These are phyloP conservation scores for Coleophora flavipennella DNA, from an alignment of 2,888 invertebrate genomes.

Conservation along the genomic window DNA sequence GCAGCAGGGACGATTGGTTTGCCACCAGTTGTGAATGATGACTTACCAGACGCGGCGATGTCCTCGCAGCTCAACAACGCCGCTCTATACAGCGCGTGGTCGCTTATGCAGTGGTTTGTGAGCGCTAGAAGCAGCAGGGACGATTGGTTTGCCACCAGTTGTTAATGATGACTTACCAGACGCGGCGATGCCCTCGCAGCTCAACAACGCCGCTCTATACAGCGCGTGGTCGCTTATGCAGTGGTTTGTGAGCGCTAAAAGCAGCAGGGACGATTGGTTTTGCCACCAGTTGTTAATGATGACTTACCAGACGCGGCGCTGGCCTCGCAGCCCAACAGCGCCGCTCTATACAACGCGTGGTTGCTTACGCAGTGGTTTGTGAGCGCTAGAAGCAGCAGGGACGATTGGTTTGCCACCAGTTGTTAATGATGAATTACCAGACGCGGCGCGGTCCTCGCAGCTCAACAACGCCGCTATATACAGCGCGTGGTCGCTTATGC, in stretches of 20 bases:
- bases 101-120: slow-evolving; percentile 89
- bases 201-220: slow-evolving; percentile 87
- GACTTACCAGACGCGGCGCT: slow-evolving; percentile 73
- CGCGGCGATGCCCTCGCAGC: too few species aligned
- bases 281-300: too few species aligned
- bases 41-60: too few species aligned
- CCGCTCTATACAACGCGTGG: slow-evolving; percentile 89
- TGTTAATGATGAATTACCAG: slow-evolving; percentile 76
- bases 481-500: slow-evolving; percentile 83
- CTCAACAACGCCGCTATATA: slow-evolving; percentile 88
- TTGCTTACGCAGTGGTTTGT: slow-evolving; percentile 90
- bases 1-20: slow-evolving; percentile 89
- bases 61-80: slow-evolving; percentile 89
- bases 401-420: slow-evolving; percentile 93
- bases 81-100: slow-evolving; percentile 87
- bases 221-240: slow-evolving; percentile 86
- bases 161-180: too few species aligned
- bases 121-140: slow-evolving; percentile 88
- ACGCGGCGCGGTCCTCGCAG: slow-evolving; percentile 79
- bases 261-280: slow-evolving; percentile 91
- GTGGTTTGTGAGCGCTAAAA: slow-evolving; percentile 92
- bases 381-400: slow-evolving; percentile 87
- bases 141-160: slow-evolving; percentile 93
- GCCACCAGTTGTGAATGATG: too few species aligned
- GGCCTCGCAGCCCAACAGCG: slow-evolving; percentile 87